These are phyloP conservation scores for Tragulus kanchil DNA, from an alignment of 2,113 vertebrate genomes.

Conservation along the genomic window DNA sequence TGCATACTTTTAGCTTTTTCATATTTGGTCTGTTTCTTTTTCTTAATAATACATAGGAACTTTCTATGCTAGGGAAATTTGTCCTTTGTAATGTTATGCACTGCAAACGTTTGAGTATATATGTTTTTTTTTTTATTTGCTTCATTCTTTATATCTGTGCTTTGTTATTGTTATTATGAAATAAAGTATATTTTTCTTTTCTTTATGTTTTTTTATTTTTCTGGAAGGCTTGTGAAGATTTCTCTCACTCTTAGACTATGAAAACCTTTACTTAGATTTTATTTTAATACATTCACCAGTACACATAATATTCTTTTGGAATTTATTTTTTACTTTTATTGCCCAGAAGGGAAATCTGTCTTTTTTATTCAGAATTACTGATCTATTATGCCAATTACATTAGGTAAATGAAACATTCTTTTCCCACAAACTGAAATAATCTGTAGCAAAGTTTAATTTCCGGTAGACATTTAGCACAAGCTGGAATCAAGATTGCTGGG, in stretches of 20 bases:
- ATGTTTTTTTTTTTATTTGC: not conserved
- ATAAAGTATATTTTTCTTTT: not conserved
- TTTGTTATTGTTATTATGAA: not conserved
- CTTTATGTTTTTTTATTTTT: not conserved
- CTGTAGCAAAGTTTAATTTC: not conserved
- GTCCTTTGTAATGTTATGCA: too few relatives aligned
- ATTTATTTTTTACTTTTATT: not conserved
- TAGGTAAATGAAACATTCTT: not conserved
- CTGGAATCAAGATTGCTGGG: too few relatives aligned
- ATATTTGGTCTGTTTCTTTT: not conserved
- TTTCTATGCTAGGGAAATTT: not conserved
- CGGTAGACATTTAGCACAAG: not conserved
- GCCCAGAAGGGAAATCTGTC: not conserved
- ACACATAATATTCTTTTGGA: not conserved
- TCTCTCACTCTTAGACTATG: not conserved
- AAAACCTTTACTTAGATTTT: not conserved
- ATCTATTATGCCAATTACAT: not conserved
- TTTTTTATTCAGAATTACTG: not conserved
- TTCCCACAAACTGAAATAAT: not conserved
- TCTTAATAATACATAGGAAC: not conserved
- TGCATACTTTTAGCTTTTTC: not conserved
- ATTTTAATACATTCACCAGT: not conserved
- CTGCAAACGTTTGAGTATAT: not conserved
- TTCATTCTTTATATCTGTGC: not conserved
- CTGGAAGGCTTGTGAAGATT: not conserved